phyloP scores from a whole-genome alignment of 2,797 vertebrate species.

The Rachycentron canadum region DNA sequence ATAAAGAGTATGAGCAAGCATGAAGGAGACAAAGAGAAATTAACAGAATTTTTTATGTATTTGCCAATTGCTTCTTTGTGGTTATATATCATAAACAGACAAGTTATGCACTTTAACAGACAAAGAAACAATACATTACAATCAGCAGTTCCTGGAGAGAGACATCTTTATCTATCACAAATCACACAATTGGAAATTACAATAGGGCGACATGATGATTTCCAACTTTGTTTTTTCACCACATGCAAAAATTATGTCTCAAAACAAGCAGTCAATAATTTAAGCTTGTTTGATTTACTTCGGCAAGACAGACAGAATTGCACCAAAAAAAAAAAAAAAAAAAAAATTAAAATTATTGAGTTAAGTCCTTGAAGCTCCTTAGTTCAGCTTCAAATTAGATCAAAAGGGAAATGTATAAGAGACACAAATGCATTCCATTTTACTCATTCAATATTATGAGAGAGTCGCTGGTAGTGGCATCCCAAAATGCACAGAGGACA shows the following conservation, averaged over 20 bases:
- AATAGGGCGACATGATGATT: neutral
- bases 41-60: neutral
- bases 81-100: neutral
- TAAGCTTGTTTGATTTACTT: neutral
- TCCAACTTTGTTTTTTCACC: neutral
- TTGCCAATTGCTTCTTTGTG: slow-evolving; percentile 10
- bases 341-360: neutral
- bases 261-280: neutral
- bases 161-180: neutral
- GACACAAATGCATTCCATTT: neutral
- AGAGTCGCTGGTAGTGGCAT: neutral
- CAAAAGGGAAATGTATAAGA: neutral
- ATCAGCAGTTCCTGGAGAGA: slow-evolving; percentile 9
- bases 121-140: slow-evolving; percentile 9
- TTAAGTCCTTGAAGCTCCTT: neutral
- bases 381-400: neutral
- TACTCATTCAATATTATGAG: neutral
- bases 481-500: neutral
- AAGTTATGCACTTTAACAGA: neutral
- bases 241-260: neutral
- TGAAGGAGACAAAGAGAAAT: neutral
- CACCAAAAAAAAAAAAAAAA: neutral
- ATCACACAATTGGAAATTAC: neutral
- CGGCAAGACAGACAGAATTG: neutral
- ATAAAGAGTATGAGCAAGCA: neutral